phyloP scores from a whole-genome alignment of 2,113 vertebrate genomes.

The Donacobius atricapilla region DNA sequence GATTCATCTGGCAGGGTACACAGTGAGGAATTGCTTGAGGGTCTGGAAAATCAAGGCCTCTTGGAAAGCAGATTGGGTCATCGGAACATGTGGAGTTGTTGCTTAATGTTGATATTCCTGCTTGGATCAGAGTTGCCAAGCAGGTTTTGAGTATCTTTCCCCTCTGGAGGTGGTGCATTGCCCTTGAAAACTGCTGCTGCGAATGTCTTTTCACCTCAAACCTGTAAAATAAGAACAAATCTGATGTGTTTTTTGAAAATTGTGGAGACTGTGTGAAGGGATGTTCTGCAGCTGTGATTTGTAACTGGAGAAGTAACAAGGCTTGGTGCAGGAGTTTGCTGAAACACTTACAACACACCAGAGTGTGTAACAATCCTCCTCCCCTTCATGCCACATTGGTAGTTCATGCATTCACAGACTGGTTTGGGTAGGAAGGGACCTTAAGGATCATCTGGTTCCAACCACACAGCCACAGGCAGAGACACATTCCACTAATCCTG shows the following conservation, averaged over 20 bases:
- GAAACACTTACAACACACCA: background rate
- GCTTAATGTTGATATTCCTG: background rate
- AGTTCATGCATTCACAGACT: background rate
- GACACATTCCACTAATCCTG: background rate
- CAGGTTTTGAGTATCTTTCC: background rate
- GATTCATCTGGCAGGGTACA: background rate
- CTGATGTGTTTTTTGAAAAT: background rate
- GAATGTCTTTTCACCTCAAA: background rate
- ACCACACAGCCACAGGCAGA: background rate
- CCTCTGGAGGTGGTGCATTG: background rate
- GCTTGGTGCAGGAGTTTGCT: background rate
- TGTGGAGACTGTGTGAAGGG: background rate
- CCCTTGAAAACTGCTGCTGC: background rate
- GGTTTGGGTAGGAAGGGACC: background rate
- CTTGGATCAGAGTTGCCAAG: background rate
- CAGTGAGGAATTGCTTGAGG: background rate
- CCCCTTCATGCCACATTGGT: background rate
- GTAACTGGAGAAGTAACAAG: background rate
- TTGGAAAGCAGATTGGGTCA: background rate
- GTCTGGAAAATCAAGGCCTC: background rate
- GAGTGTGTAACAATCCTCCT: background rate
- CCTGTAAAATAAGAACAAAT: background rate
- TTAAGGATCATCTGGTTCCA: background rate
- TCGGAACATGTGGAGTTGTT: fast-evolving
- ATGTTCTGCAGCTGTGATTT: background rate